Evolutionary conservation across 2,797 vertebrate genomes (phyloP).

Genomic region (Smutsia gigantea): DNA sequence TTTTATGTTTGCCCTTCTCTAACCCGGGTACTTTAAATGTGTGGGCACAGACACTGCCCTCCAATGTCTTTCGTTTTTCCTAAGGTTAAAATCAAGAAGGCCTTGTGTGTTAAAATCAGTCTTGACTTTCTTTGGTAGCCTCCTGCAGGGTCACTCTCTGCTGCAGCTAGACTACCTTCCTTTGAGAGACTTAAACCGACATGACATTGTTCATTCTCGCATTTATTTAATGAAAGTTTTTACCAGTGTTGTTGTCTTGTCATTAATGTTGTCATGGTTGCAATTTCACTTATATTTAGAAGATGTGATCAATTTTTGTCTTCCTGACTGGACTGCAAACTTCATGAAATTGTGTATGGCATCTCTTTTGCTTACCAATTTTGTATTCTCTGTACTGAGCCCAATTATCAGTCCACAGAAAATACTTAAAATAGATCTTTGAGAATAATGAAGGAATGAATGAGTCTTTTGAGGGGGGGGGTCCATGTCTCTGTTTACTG

Average conservation of each 20-base stretch:
- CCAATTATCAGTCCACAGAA: background rate
- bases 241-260: background rate
- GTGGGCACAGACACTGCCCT: background rate
- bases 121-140: background rate
- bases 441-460: background rate
- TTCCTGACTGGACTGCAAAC: background rate
- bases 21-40: background rate
- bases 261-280: background rate
- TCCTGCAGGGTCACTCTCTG: fast-evolving
- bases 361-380: background rate
- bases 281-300: background rate
- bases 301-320: background rate
- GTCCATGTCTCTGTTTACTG: background rate
- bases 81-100: background rate
- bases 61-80: background rate
- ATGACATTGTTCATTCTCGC: background rate
- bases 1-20: background rate
- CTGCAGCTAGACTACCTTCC: background rate
- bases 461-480: background rate
- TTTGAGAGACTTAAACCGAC: background rate
- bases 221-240: background rate
- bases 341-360: background rate
- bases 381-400: background rate
- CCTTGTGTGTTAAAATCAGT: background rate
- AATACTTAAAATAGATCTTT: background rate